These are phyloP conservation scores for Sebastiscus tertius DNA, from an alignment of 2,797 vertebrate genomes.

Conservation along the genomic window DNA sequence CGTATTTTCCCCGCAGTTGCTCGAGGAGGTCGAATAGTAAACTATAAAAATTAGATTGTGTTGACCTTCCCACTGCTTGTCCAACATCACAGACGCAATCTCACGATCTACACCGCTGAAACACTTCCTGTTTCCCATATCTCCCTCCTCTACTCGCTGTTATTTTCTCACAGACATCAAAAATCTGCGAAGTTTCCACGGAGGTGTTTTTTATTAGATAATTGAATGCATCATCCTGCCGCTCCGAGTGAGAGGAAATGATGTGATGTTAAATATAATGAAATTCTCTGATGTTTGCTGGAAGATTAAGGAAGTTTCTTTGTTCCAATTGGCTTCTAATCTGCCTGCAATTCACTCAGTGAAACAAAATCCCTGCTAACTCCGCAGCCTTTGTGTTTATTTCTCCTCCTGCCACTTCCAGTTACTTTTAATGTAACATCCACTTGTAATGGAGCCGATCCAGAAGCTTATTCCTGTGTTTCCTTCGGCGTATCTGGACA, in stretches of 20 bases:
- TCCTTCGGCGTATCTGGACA: slow-evolving; percentile 37
- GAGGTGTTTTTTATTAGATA: slow-evolving; percentile 3
- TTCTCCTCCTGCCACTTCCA: slow-evolving; percentile 47
- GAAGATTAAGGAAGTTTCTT: slow-evolving; percentile 31
- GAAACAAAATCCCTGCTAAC: slow-evolving; percentile 24
- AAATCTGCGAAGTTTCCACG: neutral
- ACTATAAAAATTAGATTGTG: neutral
- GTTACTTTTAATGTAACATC: slow-evolving; percentile 9
- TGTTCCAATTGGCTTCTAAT: slow-evolving; percentile 45
- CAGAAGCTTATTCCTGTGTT: neutral
- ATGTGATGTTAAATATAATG: slow-evolving; percentile 27
- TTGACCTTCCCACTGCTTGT: slow-evolving; percentile 4
- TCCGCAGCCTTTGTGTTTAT: slow-evolving; percentile 43
- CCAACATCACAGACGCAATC: neutral
- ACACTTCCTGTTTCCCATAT: slow-evolving; percentile 28
- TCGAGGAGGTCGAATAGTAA: slow-evolving; percentile 15
- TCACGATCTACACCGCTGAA: neutral
- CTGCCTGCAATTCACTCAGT: slow-evolving; percentile 11
- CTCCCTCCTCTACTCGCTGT: neutral
- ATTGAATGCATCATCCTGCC: neutral
- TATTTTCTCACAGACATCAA: neutral
- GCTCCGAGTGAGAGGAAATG: neutral
- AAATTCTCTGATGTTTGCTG: slow-evolving; percentile 29
- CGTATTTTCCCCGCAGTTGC: slow-evolving; percentile 34
- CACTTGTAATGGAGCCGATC: slow-evolving; percentile 34